These are phyloP conservation scores for Morus bassanus DNA, from an alignment of 2,797 vertebrate species.

Conservation along the genomic window DNA sequence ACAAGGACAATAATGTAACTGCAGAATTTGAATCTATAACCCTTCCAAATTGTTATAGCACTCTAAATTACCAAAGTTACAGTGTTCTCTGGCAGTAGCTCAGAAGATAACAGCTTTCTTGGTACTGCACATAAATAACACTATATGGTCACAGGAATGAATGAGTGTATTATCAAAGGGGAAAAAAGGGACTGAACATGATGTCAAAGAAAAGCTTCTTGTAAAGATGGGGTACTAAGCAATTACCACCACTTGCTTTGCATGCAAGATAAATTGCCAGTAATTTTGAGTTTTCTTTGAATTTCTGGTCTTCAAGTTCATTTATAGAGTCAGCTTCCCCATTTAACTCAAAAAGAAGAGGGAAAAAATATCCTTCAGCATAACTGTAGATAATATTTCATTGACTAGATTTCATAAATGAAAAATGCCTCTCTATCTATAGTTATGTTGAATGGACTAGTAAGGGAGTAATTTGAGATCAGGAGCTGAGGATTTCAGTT, in stretches of 20 bases:
- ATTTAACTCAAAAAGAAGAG: background rate
- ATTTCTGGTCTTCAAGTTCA: background rate
- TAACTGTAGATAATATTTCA: background rate
- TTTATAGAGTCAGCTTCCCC: background rate
- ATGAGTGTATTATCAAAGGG: background rate
- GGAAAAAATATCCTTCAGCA: background rate
- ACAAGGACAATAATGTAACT: too few relatives aligned
- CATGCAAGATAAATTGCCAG: background rate
- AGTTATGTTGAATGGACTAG: background rate
- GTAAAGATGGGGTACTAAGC: background rate
- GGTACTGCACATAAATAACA: background rate
- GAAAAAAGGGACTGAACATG: background rate
- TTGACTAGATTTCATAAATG: background rate
- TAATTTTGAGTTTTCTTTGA: background rate
- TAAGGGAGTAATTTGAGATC: background rate
- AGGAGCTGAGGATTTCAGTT: background rate
- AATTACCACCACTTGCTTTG: background rate
- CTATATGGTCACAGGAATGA: rapidly evolving
- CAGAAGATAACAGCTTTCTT: background rate
- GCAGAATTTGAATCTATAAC: background rate
- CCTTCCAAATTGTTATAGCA: background rate
- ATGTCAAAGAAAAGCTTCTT: background rate
- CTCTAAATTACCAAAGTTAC: background rate
- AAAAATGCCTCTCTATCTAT: background rate
- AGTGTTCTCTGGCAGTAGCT: background rate